A percentile compares a stretch with the other conserved stretches of the same genome.
Conservation (phyloP, 1,140 invertebrate genomes). For the Hylaeus volcanicus region DNA sequence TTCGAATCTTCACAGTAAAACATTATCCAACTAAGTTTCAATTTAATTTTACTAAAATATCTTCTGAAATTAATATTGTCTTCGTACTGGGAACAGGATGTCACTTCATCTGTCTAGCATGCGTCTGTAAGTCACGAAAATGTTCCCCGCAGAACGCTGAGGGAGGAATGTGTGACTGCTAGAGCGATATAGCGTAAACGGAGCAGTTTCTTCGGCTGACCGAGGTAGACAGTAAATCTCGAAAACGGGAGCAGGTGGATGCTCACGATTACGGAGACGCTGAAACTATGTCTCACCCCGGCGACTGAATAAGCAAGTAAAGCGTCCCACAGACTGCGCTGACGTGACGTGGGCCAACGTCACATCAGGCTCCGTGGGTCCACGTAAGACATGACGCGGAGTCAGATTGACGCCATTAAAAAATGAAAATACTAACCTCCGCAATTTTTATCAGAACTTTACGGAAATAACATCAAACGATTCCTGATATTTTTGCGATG, state of each 20-base stretch:
- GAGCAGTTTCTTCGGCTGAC: slow-evolving; percentile 56
- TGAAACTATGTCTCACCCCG: slow-evolving; percentile 56
- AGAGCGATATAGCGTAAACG: slow-evolving; percentile 48
- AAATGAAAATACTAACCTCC: too few relatives aligned
- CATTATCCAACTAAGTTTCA: neutral
- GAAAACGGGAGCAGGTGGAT: slow-evolving; percentile 54
- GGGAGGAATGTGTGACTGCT: slow-evolving; percentile 34
- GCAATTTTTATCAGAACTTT: too few relatives aligned
- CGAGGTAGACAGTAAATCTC: slow-evolving; percentile 58
- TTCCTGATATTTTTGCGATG: too few relatives aligned
- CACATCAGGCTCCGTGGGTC: too few relatives aligned
- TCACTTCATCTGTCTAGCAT: neutral
- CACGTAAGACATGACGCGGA: too few relatives aligned
- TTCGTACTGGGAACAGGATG: too few relatives aligned
- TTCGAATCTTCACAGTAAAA: too few relatives aligned
- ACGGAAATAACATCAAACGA: too few relatives aligned
- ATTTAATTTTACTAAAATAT: neutral
- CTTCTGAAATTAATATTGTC: neutral
- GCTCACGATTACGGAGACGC: slow-evolving; percentile 45
- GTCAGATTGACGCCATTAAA: too few relatives aligned
- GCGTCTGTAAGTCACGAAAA: slow-evolving; percentile 6
- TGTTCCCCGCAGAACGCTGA: slow-evolving; percentile 6
- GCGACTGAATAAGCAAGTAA: slow-evolving; percentile 53
- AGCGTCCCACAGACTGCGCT: too few relatives aligned
- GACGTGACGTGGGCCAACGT: too few relatives aligned